Evolutionary conservation across 2,888 invertebrate species (phyloP), one percentile per base, ranked within the genome.

Genomic region (Diabrotica balteata): DNA sequence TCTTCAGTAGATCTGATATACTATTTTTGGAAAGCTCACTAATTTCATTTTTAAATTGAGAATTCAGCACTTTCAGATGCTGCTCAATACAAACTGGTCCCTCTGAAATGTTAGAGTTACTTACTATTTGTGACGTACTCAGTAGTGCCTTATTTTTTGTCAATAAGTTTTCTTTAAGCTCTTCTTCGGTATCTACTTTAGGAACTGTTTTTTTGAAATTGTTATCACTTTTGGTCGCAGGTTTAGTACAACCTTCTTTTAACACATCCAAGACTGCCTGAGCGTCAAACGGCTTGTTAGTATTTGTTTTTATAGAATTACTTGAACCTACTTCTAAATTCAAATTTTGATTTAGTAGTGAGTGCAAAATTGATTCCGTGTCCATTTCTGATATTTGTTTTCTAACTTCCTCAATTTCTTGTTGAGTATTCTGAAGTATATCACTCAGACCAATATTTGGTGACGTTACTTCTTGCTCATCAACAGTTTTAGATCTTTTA

Each of bases 81-180:
- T 73, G 55, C 7, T 73, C 62, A 32, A 80, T 63, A 32, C 72
- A 63, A 46, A 54, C 44, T 73, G 72, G 17, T 11, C 76, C 74
- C 22, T 72, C 57, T 65, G 70, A 59, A n/a, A 54, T 63, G 22
- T 32, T 51, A 66, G 60, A 51, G 69, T 72, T 47, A 68, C 60
- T 64, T 67, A 67, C 47, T 68, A 68, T 70, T 69, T 65, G 79
- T 9, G 80, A 76, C 52, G 80, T 73, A 63, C 75, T 76, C 43
- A 81, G 73, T n/a, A 83, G 65, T 11, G 81, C 80, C 66, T 78
- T 74, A 68, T 83, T 83, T 77, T 79, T 83, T 50, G 55, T 50
- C 59, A 73, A 76, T 45, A 73, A 62, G 22, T 70, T 57, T 22
- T 75, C 65, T 17, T 54, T 55, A 11, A 60, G 52, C 43, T 53